Conservation (phyloP, 37 sponge, comb jelly and placozoan species). For the Diacarnus erythraeanus region DNA sequence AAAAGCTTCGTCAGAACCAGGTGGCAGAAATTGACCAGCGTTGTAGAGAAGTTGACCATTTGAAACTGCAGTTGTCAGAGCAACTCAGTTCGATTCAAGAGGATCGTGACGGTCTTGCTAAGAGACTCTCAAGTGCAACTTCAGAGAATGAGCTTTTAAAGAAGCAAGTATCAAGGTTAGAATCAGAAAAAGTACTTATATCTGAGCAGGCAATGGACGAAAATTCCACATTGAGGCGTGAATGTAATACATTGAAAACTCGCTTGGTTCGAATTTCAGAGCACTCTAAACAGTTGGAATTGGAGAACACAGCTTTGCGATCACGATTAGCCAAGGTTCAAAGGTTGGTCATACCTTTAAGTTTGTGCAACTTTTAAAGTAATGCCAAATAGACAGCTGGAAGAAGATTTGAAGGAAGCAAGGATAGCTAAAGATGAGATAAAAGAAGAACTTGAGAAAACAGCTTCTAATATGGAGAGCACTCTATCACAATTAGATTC, state of each 20-base stretch:
- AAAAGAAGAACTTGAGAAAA: neutral
- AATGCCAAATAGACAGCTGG: neutral
- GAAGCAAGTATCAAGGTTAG: neutral
- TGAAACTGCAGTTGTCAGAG: slow-evolving; percentile 22
- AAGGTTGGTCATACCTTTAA: neutral
- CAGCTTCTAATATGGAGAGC: neutral
- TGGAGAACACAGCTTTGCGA: neutral
- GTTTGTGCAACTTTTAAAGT: too few species aligned
- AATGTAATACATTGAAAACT: neutral
- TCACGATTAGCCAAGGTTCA: neutral
- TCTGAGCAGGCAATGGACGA: neutral
- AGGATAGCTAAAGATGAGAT: neutral
- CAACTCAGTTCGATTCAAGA: slow-evolving; percentile 18
- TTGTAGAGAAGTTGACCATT: slow-evolving; percentile 11
- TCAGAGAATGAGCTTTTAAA: neutral
- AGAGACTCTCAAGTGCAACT: neutral
- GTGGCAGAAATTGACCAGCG: slow-evolving; percentile 11
- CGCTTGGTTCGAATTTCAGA: neutral
- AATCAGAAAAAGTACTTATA: too few species aligned
- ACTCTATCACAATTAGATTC: neutral
- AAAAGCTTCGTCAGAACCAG: slow-evolving; percentile 13
- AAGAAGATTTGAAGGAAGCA: neutral
- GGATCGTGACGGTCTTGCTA: slow-evolving; percentile 2
- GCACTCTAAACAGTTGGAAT: neutral
- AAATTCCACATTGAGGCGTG: neutral